A percentile compares a stretch with the other conserved stretches of the same genome.
These are phyloP conservation scores for Palaemon carinicauda DNA, from an alignment of 1,140 invertebrate species.

Conservation along the genomic window DNA sequence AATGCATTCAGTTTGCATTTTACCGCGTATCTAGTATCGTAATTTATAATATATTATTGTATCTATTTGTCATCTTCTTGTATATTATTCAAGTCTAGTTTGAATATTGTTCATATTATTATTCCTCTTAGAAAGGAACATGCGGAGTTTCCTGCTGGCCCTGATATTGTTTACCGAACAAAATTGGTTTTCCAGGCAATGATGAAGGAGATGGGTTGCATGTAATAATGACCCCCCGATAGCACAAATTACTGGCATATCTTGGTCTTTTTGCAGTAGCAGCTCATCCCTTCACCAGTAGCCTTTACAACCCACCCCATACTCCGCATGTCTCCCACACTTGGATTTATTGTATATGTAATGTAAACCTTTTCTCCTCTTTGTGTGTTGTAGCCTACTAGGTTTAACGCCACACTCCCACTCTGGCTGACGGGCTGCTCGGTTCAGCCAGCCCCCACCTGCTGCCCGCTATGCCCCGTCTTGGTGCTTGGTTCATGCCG, in stretches of 20 bases:
- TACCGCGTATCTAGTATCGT: slow-evolving; percentile 58
- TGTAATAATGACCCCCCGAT: slow-evolving; percentile 1
- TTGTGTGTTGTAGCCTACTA: slow-evolving; percentile 60
- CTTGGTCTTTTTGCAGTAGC: not conserved
- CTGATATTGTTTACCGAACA: not conserved
- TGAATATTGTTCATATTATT: slow-evolving; percentile 60
- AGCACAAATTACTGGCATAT: slow-evolving; percentile 39
- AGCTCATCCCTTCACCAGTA: not conserved
- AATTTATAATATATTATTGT: slow-evolving; percentile 59
- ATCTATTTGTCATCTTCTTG: slow-evolving; percentile 60
- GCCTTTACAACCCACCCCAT: slow-evolving; percentile 22
- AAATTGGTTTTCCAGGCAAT: slow-evolving; percentile 18
- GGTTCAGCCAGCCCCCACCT: slow-evolving; percentile 6
- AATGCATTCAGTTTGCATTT: slow-evolving; percentile 49
- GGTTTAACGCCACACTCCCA: slow-evolving; percentile 52
- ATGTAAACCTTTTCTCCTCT: slow-evolving; percentile 59
- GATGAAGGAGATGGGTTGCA: not conserved
- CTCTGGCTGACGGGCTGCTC: slow-evolving; percentile 36
- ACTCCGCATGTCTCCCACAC: slow-evolving; percentile 51
- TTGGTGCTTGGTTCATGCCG: slow-evolving; percentile 27
- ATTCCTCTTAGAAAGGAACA: slow-evolving; percentile 56
- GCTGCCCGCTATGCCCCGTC: not conserved
- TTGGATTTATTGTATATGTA: slow-evolving; percentile 60
- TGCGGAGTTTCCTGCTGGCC: slow-evolving; percentile 29
- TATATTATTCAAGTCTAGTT: slow-evolving; percentile 60